Base-by-base conservation (phyloP, 2,797 vertebrate species). In the Muscicapa comitata region DNA sequence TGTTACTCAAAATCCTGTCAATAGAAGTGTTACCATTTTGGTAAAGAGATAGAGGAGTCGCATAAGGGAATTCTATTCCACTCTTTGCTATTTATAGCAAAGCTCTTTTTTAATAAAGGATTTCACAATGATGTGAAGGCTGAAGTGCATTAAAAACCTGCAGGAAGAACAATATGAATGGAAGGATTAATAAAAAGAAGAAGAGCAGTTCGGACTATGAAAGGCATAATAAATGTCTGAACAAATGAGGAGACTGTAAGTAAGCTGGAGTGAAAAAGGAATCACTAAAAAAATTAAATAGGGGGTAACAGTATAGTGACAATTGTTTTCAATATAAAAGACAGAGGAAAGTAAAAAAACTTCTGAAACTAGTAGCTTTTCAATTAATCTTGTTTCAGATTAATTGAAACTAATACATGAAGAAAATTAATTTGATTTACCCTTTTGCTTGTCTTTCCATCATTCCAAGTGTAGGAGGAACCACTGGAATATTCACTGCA, bases 401-500 rank as follows among this genome's bases (percentile, higher is more conserved):
- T 35, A 95, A 81, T 16, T 70, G 80, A 48, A n/a, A 7, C 33
- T 62, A 91, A 55, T 47, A 80, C 88, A 70, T 17, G 29, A 70
- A 82, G 76, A 76, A 78, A 93, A 95, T 73, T 31, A 59, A 87
- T 84, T 75, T 72, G 20, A 92, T 91, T 97, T 97, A 99, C 99
- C 98, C 97, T 98, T 98, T 98, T 98, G 93, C 98, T 98, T 90
- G 98, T 98, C 88, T 98, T 98, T 77, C 98, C 98, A 33, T 99
- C 98, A 55, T 98, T 99, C 98, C 99, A 99, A 19, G 99, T 99
- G 95, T 97, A 98, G 31, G 99, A 99, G 26, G 99, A 99, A 94
- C 99, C 98, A 10, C 99, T 99, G 98, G 99, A 99, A 98, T 98
- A 98, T 96, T 99, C 99, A 20, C 99, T 99, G 98, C 99, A 99